Percentiles rank a stretch among this genome's conserved stretches.
Conservation (phyloP, 2,888 invertebrate genomes). For the Sesia apiformis region DNA sequence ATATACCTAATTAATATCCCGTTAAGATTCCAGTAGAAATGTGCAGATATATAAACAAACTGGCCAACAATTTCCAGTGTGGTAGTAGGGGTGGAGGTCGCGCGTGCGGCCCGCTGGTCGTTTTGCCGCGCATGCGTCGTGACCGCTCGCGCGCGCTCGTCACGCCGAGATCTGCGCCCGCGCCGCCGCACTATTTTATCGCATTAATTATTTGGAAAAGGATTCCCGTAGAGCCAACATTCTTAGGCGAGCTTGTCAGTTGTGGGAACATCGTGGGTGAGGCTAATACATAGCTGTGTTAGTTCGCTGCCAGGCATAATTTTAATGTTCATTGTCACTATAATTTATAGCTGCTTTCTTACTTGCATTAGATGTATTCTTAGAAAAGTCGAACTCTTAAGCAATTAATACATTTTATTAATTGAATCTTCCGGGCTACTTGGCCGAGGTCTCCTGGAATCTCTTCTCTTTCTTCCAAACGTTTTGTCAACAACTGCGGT, state of each 20-base stretch:
- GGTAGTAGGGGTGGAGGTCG: slow-evolving; percentile 32
- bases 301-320: neutral
- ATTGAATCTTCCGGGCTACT: too few relatives aligned
- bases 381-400: too few relatives aligned
- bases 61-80: neutral
- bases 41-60: neutral
- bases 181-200: slow-evolving; percentile 69
- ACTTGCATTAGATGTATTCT: too few relatives aligned
- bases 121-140: slow-evolving; percentile 63
- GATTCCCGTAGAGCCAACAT: slow-evolving; percentile 56
- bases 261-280: slow-evolving; percentile 39
- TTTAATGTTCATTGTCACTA: neutral
- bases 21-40: neutral
- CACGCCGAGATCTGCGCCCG: slow-evolving; percentile 54
- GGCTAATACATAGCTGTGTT: slow-evolving; percentile 6
- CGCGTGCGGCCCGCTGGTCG: slow-evolving; percentile 57
- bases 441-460: too few relatives aligned
- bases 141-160: slow-evolving; percentile 66
- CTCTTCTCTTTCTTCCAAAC: too few relatives aligned
- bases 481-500: too few relatives aligned
- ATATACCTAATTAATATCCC: too few relatives aligned
- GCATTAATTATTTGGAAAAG: slow-evolving; percentile 73
- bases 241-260: slow-evolving; percentile 42
- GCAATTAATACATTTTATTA: too few relatives aligned
- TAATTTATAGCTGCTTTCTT: neutral